Evolutionary conservation across 2,888 invertebrate genomes (phyloP), one percentile per base, ranked within the genome.

Genomic region (Drosophila sordidapex): DNA sequence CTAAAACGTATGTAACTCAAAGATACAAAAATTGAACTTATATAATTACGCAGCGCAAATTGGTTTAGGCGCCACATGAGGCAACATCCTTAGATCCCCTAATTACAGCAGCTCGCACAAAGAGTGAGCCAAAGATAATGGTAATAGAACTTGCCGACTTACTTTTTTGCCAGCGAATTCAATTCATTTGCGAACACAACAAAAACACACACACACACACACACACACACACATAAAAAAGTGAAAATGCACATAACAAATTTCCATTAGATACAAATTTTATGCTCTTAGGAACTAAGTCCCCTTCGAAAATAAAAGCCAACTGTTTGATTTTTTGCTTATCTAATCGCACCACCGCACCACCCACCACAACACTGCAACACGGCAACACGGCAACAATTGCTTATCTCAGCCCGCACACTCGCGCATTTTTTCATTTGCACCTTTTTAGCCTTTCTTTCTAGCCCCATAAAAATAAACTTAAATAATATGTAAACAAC

Each of bases 41-140:
- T 89, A 53, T 77, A 85, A 85, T 85, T 85, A 87, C 77, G 70
- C 59, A 48, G 33, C 31, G 63, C 70, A 87, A 87, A 85, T 88
- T 88, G 74, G 73, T 57, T 88, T 84, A 88, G 15, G 72, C 78
- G 54, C 86, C 66, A 78, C 83, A 76, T 80, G 83, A 58, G 60
- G 53, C 73, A 52, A 57, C 63, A 71, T 68, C 62, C 68, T 70
- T 67, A 67, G 72, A 83, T 79, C 70, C 51, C 61, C 58, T 84
- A 83, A 83, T 87, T 83, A 84, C 62, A 33, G 18, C 21, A 35
- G 33, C 27, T 7, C 35, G 29, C 46, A 15, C n/a, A 21, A 15
- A 25, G 29, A 21, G 43, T 31, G 40, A 33, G 40, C 7, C 25
- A 35, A 35, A 54, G 25, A 31, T n/a, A 35, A 10, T n/a, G 38